Evolutionary conservation across 2,113 vertebrate species (phyloP), one percentile per base, ranked within the genome.

Genomic region (Platichthys flesus): DNA sequence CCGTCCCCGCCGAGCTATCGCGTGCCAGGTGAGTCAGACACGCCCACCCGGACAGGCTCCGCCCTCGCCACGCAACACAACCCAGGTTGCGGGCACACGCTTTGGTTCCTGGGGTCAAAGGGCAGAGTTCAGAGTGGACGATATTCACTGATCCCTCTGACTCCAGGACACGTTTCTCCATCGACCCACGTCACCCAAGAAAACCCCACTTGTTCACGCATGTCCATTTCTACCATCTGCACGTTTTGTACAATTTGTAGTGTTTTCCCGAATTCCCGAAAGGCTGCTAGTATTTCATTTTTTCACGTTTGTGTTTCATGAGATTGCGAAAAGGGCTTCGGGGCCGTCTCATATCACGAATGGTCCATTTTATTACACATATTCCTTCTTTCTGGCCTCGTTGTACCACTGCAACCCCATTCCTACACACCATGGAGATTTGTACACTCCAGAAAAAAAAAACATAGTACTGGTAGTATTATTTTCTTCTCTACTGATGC

Each of bases 1-100:
- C 96, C 95, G 87, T 95, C 97, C 72, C 95, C 96, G 28, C 96
- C 97, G 93, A 96, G 96, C 93, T 98, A 98, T 95, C 95, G 97
- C 93, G 96, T 96, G 85, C 96, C 97, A 98, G 98, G 98, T 99
- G 91, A 90, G 98, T 98, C 62, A 61, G 63, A 85, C 74, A 73
- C 82, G 65, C 78, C 84, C 76, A 82, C 68, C 37, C 3, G n/a
- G 71, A 63, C 75, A 74, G 60, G 79, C 84, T 82, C 90, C 89
- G 63, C 86, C 88, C 73, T 61, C 79, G 42, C 62, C 57, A 65
- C 57, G 31, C 77, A 72, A 68, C 59, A 76, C 20, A 61, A 69
- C 76, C 69, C 21, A n/a, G 40, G 74, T 68, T 74, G 66, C 40
- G 51, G 57, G 57, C 14, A 55, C 73, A 47, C 59, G 4, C 35